Conservation (phyloP, 2,888 invertebrate genomes). For the Cenopis cana region DNA sequence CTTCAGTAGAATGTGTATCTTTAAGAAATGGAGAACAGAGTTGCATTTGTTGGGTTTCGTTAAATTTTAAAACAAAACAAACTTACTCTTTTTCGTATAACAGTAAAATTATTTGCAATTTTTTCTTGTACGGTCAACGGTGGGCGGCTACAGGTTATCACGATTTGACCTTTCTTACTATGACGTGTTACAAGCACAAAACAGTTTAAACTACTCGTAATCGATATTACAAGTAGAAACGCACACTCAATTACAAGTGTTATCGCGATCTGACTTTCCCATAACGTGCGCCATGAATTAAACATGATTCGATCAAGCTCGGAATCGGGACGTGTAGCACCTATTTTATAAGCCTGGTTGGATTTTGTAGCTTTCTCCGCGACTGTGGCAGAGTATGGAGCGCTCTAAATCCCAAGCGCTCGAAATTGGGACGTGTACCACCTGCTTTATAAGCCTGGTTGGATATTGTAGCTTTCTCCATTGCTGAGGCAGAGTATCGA, state of each 20-base stretch:
- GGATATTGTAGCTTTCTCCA: constrained; percentile 10
- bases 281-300: constrained; percentile 39
- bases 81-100: too few relatives aligned
- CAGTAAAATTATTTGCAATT: too few relatives aligned
- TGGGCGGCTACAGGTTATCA: too few relatives aligned
- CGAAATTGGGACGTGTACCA: constrained; percentile 11
- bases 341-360: constrained; percentile 3
- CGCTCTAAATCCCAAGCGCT: too few relatives aligned
- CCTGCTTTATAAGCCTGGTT: constrained; percentile 2
- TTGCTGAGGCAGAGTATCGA: not conserved
- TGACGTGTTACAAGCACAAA: not conserved
- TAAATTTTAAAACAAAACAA: too few relatives aligned
- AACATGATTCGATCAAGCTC: constrained; percentile 28
- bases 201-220: not conserved
- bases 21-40: too few relatives aligned
- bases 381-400: not conserved
- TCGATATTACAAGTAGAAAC: constrained; percentile 19
- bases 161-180: too few relatives aligned
- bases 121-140: too few relatives aligned
- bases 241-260: constrained; percentile 35
- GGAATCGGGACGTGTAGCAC: constrained; percentile 18
- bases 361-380: constrained; percentile 14
- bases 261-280: constrained; percentile 43
- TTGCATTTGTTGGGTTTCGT: too few relatives aligned
- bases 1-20: too few relatives aligned